Evolutionary conservation across 2,888 invertebrate species (phyloP).

Genomic region (Orthonevra nobilis): DNA sequence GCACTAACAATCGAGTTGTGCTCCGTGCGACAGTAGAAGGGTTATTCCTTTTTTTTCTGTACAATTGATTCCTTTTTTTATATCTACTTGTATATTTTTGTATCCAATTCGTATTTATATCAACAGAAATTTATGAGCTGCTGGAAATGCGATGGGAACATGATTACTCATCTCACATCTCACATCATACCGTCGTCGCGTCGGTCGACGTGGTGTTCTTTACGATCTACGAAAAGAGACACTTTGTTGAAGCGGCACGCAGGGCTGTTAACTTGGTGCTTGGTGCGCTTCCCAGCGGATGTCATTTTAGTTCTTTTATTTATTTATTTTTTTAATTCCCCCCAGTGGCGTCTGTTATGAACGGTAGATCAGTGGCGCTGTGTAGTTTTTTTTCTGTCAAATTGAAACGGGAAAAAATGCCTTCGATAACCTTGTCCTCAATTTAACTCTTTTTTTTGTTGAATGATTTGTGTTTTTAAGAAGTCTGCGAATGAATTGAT

Average conservation of each 20-base stretch:
- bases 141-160: constrained; percentile 69
- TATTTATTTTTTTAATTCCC: neutral
- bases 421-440: constrained; percentile 63
- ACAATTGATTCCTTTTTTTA: constrained; percentile 12
- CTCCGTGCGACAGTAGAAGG: constrained; percentile 3
- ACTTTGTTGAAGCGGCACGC: constrained; percentile 44
- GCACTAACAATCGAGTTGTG: constrained; percentile 14
- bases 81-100: constrained; percentile 13
- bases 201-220: constrained; percentile 46
- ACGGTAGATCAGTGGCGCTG: constrained; percentile 49
- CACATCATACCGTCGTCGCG: constrained; percentile 42
- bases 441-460: constrained; percentile 34
- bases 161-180: constrained; percentile 63
- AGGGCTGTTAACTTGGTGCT: constrained; percentile 2
- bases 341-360: constrained; percentile 31
- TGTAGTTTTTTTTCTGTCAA: constrained; percentile 12
- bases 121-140: constrained; percentile 66
- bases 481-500: no score
- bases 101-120: constrained; percentile 58
- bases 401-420: constrained; percentile 38
- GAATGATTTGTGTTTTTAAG: constrained; percentile 20
- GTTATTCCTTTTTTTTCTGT: constrained; percentile 5
- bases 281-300: constrained; percentile 46
- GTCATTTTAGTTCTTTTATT: constrained; percentile 32
- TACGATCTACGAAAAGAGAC: constrained; percentile 68